Conservation (phyloP, 2,113 vertebrate genomes). For the Amphiprion ocellaris region DNA sequence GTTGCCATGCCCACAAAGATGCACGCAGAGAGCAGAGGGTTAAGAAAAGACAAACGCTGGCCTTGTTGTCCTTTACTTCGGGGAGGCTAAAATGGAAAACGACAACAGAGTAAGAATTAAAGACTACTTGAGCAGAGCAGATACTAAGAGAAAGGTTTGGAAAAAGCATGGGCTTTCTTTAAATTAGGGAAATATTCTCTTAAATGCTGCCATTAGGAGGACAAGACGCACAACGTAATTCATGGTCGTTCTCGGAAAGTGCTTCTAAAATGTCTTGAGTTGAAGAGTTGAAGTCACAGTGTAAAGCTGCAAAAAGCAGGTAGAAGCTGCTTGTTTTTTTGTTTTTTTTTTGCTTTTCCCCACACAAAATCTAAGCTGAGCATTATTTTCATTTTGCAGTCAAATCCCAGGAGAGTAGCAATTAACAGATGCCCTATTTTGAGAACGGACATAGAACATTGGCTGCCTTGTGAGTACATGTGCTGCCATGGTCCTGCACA, state of each 20-base stretch:
- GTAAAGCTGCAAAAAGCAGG: conserved; percentile 12
- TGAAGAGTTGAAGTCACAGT: background rate
- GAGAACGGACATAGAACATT: conserved; percentile 43
- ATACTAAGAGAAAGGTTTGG: background rate
- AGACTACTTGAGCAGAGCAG: conserved; percentile 16
- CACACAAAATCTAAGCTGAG: conserved; percentile 14
- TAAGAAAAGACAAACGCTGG: conserved; percentile 15
- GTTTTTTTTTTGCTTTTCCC: background rate
- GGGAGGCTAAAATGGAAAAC: conserved; percentile 32
- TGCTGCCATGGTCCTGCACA: background rate
- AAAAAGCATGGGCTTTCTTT: conserved; percentile 18
- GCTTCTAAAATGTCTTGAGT: background rate
- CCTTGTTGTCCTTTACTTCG: conserved; percentile 35
- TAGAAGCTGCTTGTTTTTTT: background rate
- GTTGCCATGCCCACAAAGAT: conserved; percentile 74
- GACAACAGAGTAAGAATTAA: conserved; percentile 52
- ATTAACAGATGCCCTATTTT: conserved; percentile 30
- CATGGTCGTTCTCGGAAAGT: background rate
- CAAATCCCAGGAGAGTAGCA: conserved; percentile 12
- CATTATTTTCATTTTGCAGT: conserved; percentile 34
- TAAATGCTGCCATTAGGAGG: conserved; percentile 26
- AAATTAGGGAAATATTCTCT: conserved; percentile 5
- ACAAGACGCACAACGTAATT: conserved; percentile 6
- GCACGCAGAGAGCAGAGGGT: conserved; percentile 45
- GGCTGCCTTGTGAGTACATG: conserved; percentile 17